phyloP scores from a whole-genome alignment of 92 coral and sea anemone species.

The Epizoanthus scotinus region DNA sequence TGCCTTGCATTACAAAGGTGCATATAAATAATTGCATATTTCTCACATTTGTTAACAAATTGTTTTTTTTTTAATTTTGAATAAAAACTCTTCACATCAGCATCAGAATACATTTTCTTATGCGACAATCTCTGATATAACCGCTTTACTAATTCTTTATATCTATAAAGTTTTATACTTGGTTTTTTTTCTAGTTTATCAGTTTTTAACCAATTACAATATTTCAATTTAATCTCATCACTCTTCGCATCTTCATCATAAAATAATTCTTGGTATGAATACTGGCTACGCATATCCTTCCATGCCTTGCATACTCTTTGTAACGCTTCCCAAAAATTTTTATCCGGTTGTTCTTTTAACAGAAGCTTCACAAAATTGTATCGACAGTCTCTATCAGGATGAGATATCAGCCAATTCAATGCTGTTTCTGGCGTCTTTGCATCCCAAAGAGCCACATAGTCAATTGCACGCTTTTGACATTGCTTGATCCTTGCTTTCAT shows the following conservation, averaged over 20 bases:
- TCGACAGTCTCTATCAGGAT: not conserved
- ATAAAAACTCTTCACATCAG: too few relatives aligned
- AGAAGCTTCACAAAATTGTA: not conserved
- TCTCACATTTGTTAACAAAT: too few relatives aligned
- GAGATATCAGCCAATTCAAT: not conserved
- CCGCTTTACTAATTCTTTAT: too few relatives aligned
- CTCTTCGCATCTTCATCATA: constrained; percentile 12
- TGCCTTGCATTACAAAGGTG: too few relatives aligned
- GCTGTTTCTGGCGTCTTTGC: not conserved
- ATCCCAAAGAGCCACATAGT: not conserved
- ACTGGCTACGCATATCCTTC: not conserved
- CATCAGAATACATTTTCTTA: too few relatives aligned
- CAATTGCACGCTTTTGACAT: not conserved
- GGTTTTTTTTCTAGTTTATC: too few relatives aligned
- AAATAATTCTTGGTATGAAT: constrained; percentile 16
- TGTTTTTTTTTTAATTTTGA: too few relatives aligned
- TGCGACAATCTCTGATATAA: too few relatives aligned
- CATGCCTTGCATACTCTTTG: constrained; percentile 16
- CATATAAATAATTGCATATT: too few relatives aligned
- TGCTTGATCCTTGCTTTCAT: not conserved
- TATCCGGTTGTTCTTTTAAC: not conserved
- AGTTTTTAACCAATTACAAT: too few relatives aligned
- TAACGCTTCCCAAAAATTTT: constrained; percentile 9
- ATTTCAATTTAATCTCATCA: not conserved
- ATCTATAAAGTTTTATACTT: too few relatives aligned